Conservation (phyloP, 2,797 vertebrate species). For the Esox masquinongy region DNA sequence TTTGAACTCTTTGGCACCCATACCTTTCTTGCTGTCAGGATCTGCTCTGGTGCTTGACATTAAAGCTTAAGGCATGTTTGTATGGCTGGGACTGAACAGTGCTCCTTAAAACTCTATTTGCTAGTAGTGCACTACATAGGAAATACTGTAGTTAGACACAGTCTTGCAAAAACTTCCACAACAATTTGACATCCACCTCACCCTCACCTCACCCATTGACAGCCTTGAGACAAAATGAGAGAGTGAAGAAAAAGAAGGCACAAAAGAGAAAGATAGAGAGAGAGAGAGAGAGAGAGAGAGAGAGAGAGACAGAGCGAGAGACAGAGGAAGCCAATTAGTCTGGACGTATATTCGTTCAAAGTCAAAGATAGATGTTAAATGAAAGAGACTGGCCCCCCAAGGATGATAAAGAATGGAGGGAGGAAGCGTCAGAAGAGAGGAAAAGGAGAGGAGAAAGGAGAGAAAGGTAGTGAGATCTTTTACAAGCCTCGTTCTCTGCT, state of each 20-base stretch:
- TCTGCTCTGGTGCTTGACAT: too few relatives aligned
- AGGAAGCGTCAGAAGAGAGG: background rate
- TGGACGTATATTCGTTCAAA: background rate
- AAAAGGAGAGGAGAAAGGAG: background rate
- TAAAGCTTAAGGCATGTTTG: too few relatives aligned
- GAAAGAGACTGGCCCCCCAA: background rate
- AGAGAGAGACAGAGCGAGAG: slow-evolving; percentile 44
- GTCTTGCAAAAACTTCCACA: too few relatives aligned
- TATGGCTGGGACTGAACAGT: too few relatives aligned
- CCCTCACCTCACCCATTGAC: too few relatives aligned
- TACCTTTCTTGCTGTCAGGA: too few relatives aligned
- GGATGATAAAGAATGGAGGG: background rate
- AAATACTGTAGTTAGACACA: too few relatives aligned
- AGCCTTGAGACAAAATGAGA: too few relatives aligned
- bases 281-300: slow-evolving; percentile 28
- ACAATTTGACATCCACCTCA: too few relatives aligned
- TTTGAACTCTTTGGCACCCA: too few relatives aligned
- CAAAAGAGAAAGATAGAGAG: slow-evolving; percentile 44
- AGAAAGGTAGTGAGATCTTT: slow-evolving; percentile 76
- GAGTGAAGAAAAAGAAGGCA: slow-evolving; percentile 2
- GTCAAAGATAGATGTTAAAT: background rate
- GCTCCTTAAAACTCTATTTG: too few relatives aligned
- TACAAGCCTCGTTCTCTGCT: slow-evolving; percentile 77
- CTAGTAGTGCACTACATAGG: too few relatives aligned
- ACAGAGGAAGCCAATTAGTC: slow-evolving; percentile 32